These are phyloP conservation scores for Tolypeutes matacus DNA, from an alignment of 2,797 vertebrate genomes.

Conservation along the genomic window DNA sequence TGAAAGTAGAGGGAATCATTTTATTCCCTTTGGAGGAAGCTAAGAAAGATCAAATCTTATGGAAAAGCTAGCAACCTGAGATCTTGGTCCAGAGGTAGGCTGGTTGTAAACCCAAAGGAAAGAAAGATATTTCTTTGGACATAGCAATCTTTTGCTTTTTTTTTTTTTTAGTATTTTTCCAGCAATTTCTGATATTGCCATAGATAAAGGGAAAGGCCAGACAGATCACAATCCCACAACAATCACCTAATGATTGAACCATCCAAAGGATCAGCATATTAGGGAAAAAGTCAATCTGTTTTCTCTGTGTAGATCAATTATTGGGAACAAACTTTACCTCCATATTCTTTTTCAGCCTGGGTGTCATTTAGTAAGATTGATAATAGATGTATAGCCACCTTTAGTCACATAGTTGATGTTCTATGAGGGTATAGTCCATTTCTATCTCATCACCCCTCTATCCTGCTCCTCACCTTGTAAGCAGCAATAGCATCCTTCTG, in stretches of 20 bases:
- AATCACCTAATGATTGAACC: background rate
- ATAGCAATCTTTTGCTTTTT: conserved; percentile 16
- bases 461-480: conserved; percentile 81
- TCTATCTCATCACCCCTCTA: conserved; percentile 16
- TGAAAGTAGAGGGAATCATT: background rate
- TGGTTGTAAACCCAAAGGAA: conserved; percentile 30
- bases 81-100: background rate
- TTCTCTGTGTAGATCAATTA: background rate
- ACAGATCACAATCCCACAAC: background rate
- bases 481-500: conserved; percentile 50
- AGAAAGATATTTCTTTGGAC: conserved; percentile 50
- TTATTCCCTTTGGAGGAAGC: conserved; percentile 48
- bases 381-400: background rate
- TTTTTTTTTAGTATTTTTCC: too few species aligned
- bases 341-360: background rate
- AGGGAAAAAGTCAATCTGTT: conserved; percentile 10
- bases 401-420: background rate
- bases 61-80: background rate
- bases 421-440: background rate
- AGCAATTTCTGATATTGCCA: conserved; percentile 40
- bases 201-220: conserved; percentile 1
- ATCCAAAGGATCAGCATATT: conserved; percentile 25
- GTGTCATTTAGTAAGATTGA: background rate
- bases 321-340: background rate
- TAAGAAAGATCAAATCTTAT: conserved; percentile 41